phyloP scores from a whole-genome alignment of 2,888 invertebrate genomes.

The Caenorhabditis panamensis region DNA sequence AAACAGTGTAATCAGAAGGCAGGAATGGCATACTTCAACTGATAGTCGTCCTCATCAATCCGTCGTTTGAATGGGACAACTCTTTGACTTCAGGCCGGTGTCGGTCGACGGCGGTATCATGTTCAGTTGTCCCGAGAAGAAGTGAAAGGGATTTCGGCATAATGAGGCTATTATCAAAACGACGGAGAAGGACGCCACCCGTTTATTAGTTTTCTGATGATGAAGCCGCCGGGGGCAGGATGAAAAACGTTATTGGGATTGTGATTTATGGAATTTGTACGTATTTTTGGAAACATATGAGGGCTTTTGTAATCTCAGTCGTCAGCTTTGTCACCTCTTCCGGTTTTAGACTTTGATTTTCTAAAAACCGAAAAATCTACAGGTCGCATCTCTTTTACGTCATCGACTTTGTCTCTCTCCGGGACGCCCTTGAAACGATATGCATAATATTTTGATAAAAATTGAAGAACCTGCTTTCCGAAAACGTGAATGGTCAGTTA shows the following conservation, averaged over 20 bases:
- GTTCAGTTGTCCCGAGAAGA: constrained; percentile 27
- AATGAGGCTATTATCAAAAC: constrained; percentile 44
- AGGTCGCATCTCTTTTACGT: constrained; percentile 52
- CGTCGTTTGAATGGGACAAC: constrained; percentile 51
- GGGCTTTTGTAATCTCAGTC: neutral
- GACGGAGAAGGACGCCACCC: constrained; percentile 3
- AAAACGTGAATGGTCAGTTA: constrained; percentile 45
- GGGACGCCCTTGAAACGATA: constrained; percentile 17
- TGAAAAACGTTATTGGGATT: neutral
- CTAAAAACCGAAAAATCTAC: constrained; percentile 10
- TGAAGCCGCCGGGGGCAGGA: constrained; percentile 14
- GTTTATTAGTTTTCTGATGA: constrained; percentile 47
- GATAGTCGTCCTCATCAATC: constrained; percentile 50
- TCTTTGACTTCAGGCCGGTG: constrained; percentile 17
- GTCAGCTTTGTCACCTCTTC: too few relatives aligned
- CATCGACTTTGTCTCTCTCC: constrained; percentile 3
- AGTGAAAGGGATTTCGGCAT: constrained; percentile 45
- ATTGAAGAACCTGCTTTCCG: constrained; percentile 14
- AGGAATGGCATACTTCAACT: neutral
- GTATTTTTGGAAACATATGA: constrained; percentile 8
- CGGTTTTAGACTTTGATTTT: neutral
- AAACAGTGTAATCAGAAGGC: constrained; percentile 2
- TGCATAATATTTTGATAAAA: constrained; percentile 53
- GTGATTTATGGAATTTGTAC: constrained; percentile 11
- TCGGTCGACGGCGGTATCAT: neutral